A percentile compares a stretch with the other conserved stretches of the same genome.
These are phyloP conservation scores for Meandrusa payeni DNA, from an alignment of 2,888 invertebrate genomes.

Conservation along the genomic window DNA sequence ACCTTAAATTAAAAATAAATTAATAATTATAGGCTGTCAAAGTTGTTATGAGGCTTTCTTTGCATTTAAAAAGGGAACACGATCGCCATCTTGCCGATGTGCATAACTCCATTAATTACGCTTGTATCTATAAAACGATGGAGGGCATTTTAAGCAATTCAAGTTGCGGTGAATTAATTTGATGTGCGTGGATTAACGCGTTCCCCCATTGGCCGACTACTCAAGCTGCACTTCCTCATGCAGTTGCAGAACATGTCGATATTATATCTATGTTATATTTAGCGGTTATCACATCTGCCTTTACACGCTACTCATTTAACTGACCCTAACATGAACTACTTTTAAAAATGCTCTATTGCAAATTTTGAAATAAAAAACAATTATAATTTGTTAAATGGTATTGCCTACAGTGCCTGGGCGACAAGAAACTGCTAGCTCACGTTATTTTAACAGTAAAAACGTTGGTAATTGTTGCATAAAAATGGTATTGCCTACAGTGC, in stretches of 20 bases:
- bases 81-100: constrained; percentile 16
- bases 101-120: constrained; percentile 20
- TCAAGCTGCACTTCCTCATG: constrained; percentile 63
- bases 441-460: too few relatives aligned
- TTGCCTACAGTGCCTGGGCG: too few relatives aligned
- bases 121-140: constrained; percentile 26
- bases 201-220: constrained; percentile 56
- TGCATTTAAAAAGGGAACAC: constrained; percentile 6
- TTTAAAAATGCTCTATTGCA: too few relatives aligned
- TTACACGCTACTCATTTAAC: too few relatives aligned
- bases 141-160: constrained; percentile 37
- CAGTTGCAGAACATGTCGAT: constrained; percentile 71
- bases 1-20: constrained; percentile 2
- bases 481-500: too few relatives aligned
- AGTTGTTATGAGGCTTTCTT: background rate
- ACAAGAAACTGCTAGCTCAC: too few relatives aligned
- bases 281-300: constrained; percentile 66
- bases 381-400: too few relatives aligned
- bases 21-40: background rate
- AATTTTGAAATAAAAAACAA: too few relatives aligned
- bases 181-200: constrained; percentile 37
- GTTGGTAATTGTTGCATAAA: too few relatives aligned
- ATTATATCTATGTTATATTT: constrained; percentile 56
- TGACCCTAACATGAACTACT: too few relatives aligned
- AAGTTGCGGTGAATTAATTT: constrained; percentile 55